Base-by-base conservation (phyloP, 2,113 vertebrate genomes). In the Grus americana region DNA sequence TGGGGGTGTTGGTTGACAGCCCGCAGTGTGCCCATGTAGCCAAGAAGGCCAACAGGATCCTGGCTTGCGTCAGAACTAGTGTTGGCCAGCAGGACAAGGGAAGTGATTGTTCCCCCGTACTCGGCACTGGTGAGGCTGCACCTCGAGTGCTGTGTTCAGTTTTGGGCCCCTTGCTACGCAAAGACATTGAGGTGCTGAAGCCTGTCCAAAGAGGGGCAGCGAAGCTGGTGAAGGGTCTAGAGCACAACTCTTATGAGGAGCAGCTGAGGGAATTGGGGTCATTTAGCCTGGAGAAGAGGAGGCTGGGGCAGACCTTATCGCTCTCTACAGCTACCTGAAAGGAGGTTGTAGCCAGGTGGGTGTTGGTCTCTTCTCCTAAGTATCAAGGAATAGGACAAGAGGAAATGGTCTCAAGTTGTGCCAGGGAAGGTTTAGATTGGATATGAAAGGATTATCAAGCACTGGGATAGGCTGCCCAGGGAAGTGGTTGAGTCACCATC, bases 341-440 rank as follows among this genome's bases (percentile, higher is more conserved):
- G 23, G 16, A 70, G 23, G 34, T 13, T 49, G 46, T 47, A 47
- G 34, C 1, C 18, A 59, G 55, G 34, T 58, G 32, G 14, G 14
- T 22, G 34, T 36, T 7, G 6, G 8, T 27, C 18, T 58, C 40
- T 75, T 36, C 8, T 59, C 23, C 42, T 11, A 76, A 47, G 13
- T 29, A 47, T 12, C 24, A 22, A 47, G 18, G 3, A 3, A 47
- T 7, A 47, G 10, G 18, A 85, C 3, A 12, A 65, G 50, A 40
- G n/a, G 11, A 75, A 66, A 27, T 2, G 5, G 14, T 22, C 5
- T 66, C 17, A 65, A 18, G 4, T 23, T 66, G 50, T 0, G 0
- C 11, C 7, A 52, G 40, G 2, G 7, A 11, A 36, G 30, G 30
- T 44, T 55, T 46, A 71, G 40, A 12, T 9, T 38, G 5, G 16